Evolutionary conservation across 2,113 vertebrate genomes (phyloP).

Genomic region (Myocastor coypus): DNA sequence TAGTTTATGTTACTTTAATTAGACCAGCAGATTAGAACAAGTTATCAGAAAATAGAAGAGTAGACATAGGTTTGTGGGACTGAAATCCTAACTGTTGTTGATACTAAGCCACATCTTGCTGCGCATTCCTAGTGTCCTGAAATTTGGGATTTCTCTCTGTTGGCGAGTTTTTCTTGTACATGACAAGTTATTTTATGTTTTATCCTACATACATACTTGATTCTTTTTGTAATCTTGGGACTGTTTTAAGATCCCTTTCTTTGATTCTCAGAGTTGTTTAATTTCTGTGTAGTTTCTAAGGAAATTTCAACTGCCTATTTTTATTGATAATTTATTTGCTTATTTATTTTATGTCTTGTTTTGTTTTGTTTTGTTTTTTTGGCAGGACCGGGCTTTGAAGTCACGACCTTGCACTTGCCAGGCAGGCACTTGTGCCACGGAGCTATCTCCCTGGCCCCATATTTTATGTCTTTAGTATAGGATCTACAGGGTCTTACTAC

Average conservation of each 20-base stretch:
- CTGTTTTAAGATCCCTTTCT: slow-evolving; percentile 7
- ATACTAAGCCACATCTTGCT: background rate
- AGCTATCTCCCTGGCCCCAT: too few species aligned
- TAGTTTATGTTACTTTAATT: background rate
- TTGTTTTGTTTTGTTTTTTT: too few species aligned
- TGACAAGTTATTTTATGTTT: background rate
- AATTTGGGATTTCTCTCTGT: background rate
- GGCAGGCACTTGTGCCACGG: too few species aligned
- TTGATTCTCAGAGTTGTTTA: slow-evolving; percentile 24
- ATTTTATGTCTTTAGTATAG: background rate
- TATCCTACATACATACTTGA: background rate
- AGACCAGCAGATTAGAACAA: background rate
- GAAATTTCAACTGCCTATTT: background rate
- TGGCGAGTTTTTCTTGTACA: slow-evolving; percentile 43
- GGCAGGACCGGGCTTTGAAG: too few species aligned
- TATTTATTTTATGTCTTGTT: too few species aligned
- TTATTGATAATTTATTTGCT: background rate
- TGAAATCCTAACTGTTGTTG: background rate
- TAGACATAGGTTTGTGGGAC: slow-evolving; percentile 21
- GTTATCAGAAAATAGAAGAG: background rate
- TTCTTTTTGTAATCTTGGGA: slow-evolving; percentile 5
- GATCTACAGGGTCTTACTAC: too few species aligned
- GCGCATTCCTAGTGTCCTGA: background rate
- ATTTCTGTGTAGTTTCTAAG: slow-evolving; percentile 50
- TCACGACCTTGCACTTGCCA: too few species aligned